Percentiles rank a stretch among this genome's conserved stretches.
phyloP scores from a whole-genome alignment of 2,888 invertebrate species.

The Vesta saturnalis region DNA sequence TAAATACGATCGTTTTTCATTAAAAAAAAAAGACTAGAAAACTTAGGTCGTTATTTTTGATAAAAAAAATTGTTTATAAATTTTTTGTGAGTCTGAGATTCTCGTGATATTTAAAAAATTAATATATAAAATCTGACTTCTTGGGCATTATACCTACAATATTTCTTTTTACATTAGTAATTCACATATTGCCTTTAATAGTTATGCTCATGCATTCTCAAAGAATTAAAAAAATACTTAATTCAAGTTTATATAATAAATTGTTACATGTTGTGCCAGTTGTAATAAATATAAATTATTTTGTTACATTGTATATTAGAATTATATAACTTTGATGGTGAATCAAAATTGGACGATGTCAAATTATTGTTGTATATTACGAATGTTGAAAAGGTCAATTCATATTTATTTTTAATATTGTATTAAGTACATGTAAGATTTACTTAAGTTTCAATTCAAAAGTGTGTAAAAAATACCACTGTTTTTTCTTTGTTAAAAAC shows the following conservation, averaged over 20 bases:
- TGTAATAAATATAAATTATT: conserved; percentile 38
- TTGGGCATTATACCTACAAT: conserved; percentile 43
- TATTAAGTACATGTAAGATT: conserved; percentile 50
- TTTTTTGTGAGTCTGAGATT: conserved; percentile 18
- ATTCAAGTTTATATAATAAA: conserved; percentile 24
- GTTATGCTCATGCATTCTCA: background rate
- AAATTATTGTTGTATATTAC: conserved; percentile 46
- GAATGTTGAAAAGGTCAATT: conserved; percentile 46
- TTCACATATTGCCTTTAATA: conserved; percentile 16
- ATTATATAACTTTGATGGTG: conserved; percentile 19
- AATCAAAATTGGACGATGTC: conserved; percentile 42
- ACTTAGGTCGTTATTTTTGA: conserved; percentile 33
- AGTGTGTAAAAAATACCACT: conserved; percentile 17
- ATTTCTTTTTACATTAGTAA: conserved; percentile 22
- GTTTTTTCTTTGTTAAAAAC: conserved; percentile 34
- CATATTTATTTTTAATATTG: conserved; percentile 48
- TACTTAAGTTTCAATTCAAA: conserved; percentile 39
- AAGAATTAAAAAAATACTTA: background rate
- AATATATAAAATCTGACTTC: conserved; percentile 25
- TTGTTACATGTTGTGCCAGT: conserved; percentile 38
- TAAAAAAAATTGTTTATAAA: conserved; percentile 17
- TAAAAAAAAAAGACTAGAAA: conserved; percentile 45
- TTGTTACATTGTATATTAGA: conserved; percentile 46
- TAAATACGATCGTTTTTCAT: conserved; percentile 54
- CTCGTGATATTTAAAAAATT: conserved; percentile 22